Conservation (phyloP, 2,113 vertebrate species). For the Myiozetetes cayanensis region DNA sequence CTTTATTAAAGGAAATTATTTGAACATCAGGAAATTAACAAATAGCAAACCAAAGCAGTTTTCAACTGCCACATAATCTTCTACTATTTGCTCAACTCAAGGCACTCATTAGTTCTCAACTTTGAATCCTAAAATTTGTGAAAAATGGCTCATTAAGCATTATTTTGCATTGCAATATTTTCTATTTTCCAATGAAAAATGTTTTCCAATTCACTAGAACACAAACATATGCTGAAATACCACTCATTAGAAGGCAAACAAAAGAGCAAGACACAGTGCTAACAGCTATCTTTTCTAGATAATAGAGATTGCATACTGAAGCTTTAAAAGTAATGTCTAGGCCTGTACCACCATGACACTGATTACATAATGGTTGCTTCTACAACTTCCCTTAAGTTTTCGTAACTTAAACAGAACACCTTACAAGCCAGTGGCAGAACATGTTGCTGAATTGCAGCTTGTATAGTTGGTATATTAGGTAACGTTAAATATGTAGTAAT, state of each 20-base stretch:
- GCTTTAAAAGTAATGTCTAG: not conserved
- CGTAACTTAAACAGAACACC: not conserved
- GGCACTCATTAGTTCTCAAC: not conserved
- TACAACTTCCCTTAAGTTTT: not conserved
- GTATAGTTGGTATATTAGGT: not conserved
- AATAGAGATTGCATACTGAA: not conserved
- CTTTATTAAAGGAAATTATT: not conserved
- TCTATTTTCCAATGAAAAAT: not conserved
- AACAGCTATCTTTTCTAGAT: not conserved
- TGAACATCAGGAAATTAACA: not conserved
- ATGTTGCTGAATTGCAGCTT: not conserved
- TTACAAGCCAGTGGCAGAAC: not conserved
- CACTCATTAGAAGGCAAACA: not conserved
- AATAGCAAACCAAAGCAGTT: not conserved
- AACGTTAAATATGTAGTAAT: not conserved
- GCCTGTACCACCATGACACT: accelerated
- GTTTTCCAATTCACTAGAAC: not conserved
- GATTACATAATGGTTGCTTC: not conserved
- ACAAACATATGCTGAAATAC: not conserved
- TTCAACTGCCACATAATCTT: not conserved
- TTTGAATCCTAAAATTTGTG: not conserved
- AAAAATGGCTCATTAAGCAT: not conserved
- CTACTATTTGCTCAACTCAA: not conserved
- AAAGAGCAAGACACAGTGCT: not conserved
- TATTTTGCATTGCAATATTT: not conserved